These are phyloP conservation scores for Hoplostethus mediterraneus DNA, from an alignment of 2,797 vertebrate genomes.

Conservation along the genomic window DNA sequence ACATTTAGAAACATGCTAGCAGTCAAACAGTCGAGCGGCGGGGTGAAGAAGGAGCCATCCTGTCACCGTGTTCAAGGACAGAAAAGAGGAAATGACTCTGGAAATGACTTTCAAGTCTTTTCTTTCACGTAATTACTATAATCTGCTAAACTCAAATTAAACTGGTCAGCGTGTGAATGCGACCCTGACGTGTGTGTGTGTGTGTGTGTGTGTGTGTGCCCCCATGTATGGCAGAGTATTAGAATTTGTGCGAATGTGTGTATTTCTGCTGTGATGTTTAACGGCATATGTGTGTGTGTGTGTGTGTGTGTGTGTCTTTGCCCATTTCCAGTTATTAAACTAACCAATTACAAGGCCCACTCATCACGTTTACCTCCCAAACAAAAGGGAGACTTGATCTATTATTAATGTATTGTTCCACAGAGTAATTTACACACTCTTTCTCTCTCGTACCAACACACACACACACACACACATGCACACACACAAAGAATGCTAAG, in stretches of 20 bases:
- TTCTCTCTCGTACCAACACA: conserved; percentile 9
- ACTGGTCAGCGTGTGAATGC: conserved; percentile 59
- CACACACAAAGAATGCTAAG: conserved; percentile 4
- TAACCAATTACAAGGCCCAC: conserved; percentile 64
- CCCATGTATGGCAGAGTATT: conserved; percentile 47
- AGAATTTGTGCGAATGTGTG: conserved; percentile 37
- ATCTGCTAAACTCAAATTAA: conserved; percentile 73
- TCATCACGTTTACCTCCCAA: conserved; percentile 62
- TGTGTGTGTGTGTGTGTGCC: conserved; percentile 8
- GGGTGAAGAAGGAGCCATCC: no score
- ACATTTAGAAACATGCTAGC: not conserved
- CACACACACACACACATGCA: conserved; percentile 16
- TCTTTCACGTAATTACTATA: conserved; percentile 75
- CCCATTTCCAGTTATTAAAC: conserved; percentile 58
- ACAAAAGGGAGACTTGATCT: conserved; percentile 61
- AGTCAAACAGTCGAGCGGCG: conserved; percentile 1
- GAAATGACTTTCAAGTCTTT: conserved; percentile 52
- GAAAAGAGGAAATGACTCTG: conserved; percentile 64
- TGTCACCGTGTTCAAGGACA: no score
- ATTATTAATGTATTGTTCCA: conserved; percentile 59
- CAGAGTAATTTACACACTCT: conserved; percentile 43
- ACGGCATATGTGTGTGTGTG: conserved; percentile 23
- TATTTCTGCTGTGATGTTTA: conserved; percentile 42
- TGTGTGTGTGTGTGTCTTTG: not conserved
- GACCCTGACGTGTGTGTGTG: conserved; percentile 41